phyloP scores from a whole-genome alignment of 1,140 invertebrate genomes.

The Drosophila ogumai region DNA sequence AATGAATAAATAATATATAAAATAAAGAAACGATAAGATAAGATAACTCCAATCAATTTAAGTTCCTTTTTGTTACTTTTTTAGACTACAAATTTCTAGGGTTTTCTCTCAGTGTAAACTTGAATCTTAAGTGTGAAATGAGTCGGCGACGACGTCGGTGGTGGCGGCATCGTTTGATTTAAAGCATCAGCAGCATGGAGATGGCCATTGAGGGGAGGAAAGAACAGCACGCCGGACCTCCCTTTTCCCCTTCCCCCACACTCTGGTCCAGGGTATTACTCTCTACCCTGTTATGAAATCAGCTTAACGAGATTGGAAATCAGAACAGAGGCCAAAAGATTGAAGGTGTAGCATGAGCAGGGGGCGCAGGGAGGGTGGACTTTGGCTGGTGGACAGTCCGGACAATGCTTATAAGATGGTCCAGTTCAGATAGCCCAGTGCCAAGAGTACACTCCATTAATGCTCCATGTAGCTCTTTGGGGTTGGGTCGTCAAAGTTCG shows the following conservation, averaged over 20 bases:
- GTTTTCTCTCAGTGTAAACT: conserved; percentile 5
- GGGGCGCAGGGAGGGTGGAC: neutral
- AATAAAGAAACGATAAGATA: too few species aligned
- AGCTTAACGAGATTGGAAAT: conserved; percentile 81
- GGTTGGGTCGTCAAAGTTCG: conserved; percentile 53
- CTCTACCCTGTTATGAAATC: conserved; percentile 75
- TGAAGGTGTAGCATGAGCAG: conserved; percentile 21
- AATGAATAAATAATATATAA: too few species aligned
- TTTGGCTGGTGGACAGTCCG: conserved; percentile 33
- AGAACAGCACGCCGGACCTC: conserved; percentile 10
- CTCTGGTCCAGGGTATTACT: conserved; percentile 21
- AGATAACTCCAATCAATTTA: too few species aligned
- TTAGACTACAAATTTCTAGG: too few species aligned
- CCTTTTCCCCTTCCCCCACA: neutral
- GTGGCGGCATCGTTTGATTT: conserved; percentile 70
- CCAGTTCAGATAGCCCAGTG: conserved; percentile 39
- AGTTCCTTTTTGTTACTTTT: too few species aligned
- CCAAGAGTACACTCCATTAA: conserved; percentile 61
- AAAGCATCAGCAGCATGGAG: conserved; percentile 60
- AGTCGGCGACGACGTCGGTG: conserved; percentile 28
- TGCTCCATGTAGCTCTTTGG: conserved; percentile 36
- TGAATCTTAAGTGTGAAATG: conserved; percentile 73
- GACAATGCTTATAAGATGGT: conserved; percentile 52
- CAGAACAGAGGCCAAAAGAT: conserved; percentile 57
- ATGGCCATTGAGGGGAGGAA: conserved; percentile 27